Percentiles rank a stretch among this genome's conserved stretches.
phyloP scores from a whole-genome alignment of 2,888 invertebrate species.

The Tolmerus cingulatus region DNA sequence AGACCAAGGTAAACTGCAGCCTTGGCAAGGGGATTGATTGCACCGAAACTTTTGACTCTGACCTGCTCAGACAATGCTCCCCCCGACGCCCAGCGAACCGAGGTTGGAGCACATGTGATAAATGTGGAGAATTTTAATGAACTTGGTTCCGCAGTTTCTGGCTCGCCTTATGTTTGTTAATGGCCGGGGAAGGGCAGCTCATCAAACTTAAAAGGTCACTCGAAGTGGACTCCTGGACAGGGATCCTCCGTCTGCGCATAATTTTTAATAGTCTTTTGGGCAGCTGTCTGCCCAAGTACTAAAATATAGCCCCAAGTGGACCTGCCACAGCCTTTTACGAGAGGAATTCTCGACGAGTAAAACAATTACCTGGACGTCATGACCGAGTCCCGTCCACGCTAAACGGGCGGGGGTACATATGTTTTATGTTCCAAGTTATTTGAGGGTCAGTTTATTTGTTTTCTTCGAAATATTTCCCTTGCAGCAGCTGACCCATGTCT shows the following conservation, averaged over 20 bases:
- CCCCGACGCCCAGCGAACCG: not conserved
- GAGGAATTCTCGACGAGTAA: not conserved
- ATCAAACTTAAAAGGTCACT: not conserved
- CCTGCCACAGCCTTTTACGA: not conserved
- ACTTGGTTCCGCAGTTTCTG: not conserved
- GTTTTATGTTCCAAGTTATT: not conserved
- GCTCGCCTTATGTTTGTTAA: not conserved
- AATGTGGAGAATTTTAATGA: not conserved
- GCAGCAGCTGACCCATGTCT: not conserved
- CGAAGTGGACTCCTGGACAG: not conserved
- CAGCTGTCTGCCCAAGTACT: not conserved
- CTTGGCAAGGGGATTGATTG: not conserved
- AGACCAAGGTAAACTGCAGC: not conserved
- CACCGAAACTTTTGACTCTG: not conserved
- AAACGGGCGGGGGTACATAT: not conserved
- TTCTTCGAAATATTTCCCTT: not conserved
- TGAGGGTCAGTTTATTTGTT: not conserved
- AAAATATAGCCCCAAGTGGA: not conserved
- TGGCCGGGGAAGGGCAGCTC: not conserved
- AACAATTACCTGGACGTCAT: not conserved
- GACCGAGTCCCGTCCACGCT: not conserved
- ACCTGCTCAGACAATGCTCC: not conserved
- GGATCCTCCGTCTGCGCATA: not conserved
- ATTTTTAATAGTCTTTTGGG: not conserved
- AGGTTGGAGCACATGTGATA: not conserved